Percentiles rank a stretch among this genome's conserved stretches.
Conservation (phyloP, 2,888 invertebrate species). For the Tortrix viridana region DNA sequence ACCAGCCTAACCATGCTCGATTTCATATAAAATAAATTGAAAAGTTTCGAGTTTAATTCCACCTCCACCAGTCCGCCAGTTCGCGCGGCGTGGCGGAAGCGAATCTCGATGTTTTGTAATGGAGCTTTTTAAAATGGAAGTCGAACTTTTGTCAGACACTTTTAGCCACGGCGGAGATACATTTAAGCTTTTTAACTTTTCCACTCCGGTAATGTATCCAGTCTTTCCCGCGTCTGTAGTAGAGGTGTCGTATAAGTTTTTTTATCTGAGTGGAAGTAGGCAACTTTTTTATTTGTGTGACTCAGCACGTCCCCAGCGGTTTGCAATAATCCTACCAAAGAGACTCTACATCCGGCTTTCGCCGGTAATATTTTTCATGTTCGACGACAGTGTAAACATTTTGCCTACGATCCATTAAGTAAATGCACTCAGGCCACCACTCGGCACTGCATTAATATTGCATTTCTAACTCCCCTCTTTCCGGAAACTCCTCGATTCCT, state of each 20-base stretch:
- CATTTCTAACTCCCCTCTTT: conserved; percentile 78
- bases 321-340: conserved; percentile 73
- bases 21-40: conserved; percentile 78
- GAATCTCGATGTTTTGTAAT: conserved; percentile 84
- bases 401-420: conserved; percentile 81
- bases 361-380: conserved; percentile 64
- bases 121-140: conserved; percentile 85
- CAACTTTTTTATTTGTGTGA: conserved; percentile 71
- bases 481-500: conserved; percentile 49
- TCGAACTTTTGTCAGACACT: conserved; percentile 85
- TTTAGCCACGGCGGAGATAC: conserved; percentile 83
- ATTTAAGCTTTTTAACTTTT: conserved; percentile 85
- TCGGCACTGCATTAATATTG: conserved; percentile 86
- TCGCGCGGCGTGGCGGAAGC: conserved; percentile 77
- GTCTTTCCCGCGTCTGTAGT: conserved; percentile 73
- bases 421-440: conserved; percentile 78
- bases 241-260: conserved; percentile 74
- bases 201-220: conserved; percentile 83
- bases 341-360: conserved; percentile 63
- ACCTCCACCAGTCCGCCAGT: conserved; percentile 69
- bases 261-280: conserved; percentile 68
- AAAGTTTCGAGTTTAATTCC: conserved; percentile 80
- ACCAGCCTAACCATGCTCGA: conserved; percentile 63
- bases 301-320: conserved; percentile 59
- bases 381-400: conserved; percentile 75